These are phyloP conservation scores for Mungos mungo DNA, from an alignment of 2,113 vertebrate genomes.

Conservation along the genomic window DNA sequence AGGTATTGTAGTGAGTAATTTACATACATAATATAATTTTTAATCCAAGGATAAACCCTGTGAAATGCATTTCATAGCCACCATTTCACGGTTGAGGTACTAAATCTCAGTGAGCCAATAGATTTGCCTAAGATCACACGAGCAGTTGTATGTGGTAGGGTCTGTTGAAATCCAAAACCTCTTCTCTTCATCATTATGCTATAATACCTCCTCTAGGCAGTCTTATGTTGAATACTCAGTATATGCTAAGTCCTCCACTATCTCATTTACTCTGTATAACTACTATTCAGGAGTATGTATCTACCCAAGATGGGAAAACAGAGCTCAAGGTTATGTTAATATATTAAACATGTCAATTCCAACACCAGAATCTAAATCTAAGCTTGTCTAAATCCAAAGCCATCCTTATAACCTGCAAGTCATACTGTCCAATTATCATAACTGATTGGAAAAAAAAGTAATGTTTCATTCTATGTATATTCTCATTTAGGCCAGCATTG, in stretches of 20 bases:
- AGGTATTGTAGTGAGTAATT: background rate
- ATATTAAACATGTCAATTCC: background rate
- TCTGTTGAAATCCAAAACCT: background rate
- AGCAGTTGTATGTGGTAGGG: background rate
- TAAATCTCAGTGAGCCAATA: background rate
- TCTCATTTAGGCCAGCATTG: background rate
- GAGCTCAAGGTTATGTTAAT: background rate
- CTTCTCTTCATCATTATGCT: background rate
- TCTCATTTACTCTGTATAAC: background rate
- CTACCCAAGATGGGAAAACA: background rate
- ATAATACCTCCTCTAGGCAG: background rate
- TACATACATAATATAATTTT: background rate
- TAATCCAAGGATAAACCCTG: background rate
- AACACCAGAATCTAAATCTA: background rate
- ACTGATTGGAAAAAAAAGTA: background rate
- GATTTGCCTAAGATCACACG: background rate
- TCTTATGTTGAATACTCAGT: background rate
- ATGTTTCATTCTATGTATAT: background rate
- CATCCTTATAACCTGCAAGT: background rate
- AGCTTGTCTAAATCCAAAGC: background rate
- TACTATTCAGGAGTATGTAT: background rate
- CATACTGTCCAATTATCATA: background rate
- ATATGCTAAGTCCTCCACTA: background rate
- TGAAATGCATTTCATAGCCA: background rate
- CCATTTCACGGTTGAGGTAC: background rate